Conservation (phyloP, 2,113 vertebrate genomes). For the Procapra przewalskii region DNA sequence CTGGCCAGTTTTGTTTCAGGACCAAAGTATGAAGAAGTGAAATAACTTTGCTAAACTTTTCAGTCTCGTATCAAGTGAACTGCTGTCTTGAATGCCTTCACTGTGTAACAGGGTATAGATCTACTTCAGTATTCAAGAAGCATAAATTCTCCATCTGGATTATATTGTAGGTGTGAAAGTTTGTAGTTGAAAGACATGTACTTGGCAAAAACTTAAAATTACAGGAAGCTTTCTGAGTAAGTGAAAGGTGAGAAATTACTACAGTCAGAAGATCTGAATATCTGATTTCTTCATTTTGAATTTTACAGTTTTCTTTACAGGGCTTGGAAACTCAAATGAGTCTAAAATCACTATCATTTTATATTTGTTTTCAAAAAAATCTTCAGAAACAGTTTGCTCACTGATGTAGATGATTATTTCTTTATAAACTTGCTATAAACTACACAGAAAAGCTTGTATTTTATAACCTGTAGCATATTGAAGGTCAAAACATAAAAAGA, state of each 20-base stretch:
- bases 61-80: slow-evolving; percentile 7
- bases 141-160: slow-evolving; percentile 69
- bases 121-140: slow-evolving; percentile 39
- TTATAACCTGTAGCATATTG: background rate
- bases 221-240: slow-evolving; percentile 69
- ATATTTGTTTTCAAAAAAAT: slow-evolving; percentile 55
- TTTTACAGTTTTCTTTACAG: slow-evolving; percentile 67
- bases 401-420: background rate
- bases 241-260: slow-evolving; percentile 74
- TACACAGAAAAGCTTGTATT: background rate
- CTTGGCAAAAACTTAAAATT: slow-evolving; percentile 73
- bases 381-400: slow-evolving; percentile 49
- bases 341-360: slow-evolving; percentile 64
- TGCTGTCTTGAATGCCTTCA: slow-evolving; percentile 46
- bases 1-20: background rate
- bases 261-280: slow-evolving; percentile 68
- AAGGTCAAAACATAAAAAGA: background rate
- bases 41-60: slow-evolving; percentile 25
- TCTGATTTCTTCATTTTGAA: slow-evolving; percentile 68
- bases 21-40: background rate
- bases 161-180: slow-evolving; percentile 73
- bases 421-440: slow-evolving; percentile 34
- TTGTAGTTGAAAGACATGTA: slow-evolving; percentile 69
- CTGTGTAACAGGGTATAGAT: slow-evolving; percentile 13
- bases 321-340: slow-evolving; percentile 47